phyloP scores from a whole-genome alignment of 1,140 invertebrate genomes.

The Oreohelix idahoensis region DNA sequence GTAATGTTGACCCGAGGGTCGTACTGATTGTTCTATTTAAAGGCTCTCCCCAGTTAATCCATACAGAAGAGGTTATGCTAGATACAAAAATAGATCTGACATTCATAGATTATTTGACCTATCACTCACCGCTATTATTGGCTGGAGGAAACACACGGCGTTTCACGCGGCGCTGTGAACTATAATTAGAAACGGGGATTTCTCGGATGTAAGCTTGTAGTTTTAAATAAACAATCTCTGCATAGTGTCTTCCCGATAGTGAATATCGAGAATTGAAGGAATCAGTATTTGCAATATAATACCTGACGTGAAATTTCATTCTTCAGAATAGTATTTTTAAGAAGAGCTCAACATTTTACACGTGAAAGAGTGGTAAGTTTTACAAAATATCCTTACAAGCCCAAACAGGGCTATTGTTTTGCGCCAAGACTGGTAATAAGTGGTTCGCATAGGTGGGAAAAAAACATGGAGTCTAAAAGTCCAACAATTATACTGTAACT shows the following conservation, averaged over 20 bases:
- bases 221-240: slow-evolving; percentile 1
- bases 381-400: not conserved
- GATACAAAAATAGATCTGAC: slow-evolving; percentile 30
- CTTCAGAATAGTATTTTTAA: not conserved
- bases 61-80: not conserved
- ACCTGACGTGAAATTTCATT: not conserved
- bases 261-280: not conserved
- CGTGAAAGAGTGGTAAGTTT: not conserved
- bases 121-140: slow-evolving; percentile 4
- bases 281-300: not conserved
- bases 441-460: no score
- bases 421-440: no score
- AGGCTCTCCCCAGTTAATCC: not conserved
- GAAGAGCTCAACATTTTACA: not conserved
- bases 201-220: slow-evolving; percentile 11
- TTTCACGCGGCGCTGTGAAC: not conserved
- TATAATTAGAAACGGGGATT: slow-evolving; percentile 9
- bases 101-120: slow-evolving; percentile 29
- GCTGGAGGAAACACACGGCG: not conserved
- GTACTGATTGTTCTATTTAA: not conserved
- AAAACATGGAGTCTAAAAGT: no score
- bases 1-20: not conserved
- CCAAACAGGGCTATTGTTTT: no score
- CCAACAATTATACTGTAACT: no score
- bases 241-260: not conserved